phyloP scores from a whole-genome alignment of 2,797 vertebrate genomes.

The Gila robusta region DNA sequence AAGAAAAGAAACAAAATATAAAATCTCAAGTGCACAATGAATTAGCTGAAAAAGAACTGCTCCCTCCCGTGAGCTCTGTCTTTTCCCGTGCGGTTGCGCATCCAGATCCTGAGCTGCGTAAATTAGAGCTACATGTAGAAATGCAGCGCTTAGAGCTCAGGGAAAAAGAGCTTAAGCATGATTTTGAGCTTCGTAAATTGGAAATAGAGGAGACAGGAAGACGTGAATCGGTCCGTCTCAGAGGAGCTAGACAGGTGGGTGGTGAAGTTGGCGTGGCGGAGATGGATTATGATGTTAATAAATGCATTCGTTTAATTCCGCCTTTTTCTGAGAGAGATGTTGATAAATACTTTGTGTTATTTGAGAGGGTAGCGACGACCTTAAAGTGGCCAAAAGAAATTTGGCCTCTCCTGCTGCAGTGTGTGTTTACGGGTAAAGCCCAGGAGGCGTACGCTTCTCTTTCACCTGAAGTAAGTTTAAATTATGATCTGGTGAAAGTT shows the following conservation, averaged over 20 bases:
- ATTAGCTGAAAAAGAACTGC: too few relatives aligned
- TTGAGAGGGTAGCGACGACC: not conserved
- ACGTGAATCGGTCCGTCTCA: not conserved
- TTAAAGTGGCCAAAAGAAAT: constrained; percentile 10
- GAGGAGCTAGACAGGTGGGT: not conserved
- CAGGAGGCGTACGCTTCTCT: not conserved
- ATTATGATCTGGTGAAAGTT: not conserved
- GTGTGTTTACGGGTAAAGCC: not conserved
- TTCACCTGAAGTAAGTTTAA: not conserved
- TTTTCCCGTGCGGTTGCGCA: too few relatives aligned
- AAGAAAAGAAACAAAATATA: too few relatives aligned
- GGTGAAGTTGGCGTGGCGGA: not conserved
- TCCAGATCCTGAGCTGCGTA: not conserved
- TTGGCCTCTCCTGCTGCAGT: constrained; percentile 6
- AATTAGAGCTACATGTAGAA: not conserved
- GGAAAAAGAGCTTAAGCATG: not conserved
- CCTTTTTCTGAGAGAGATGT: not conserved
- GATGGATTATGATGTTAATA: too few relatives aligned
- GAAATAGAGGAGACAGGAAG: not conserved
- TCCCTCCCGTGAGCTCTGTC: too few relatives aligned
- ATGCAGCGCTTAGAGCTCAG: not conserved
- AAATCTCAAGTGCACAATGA: too few relatives aligned
- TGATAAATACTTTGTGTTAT: not conserved
- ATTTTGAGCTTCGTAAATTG: not conserved
- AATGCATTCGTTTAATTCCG: too few relatives aligned